Evolutionary conservation across 2,797 vertebrate species (phyloP).

Genomic region (Channa striata): DNA sequence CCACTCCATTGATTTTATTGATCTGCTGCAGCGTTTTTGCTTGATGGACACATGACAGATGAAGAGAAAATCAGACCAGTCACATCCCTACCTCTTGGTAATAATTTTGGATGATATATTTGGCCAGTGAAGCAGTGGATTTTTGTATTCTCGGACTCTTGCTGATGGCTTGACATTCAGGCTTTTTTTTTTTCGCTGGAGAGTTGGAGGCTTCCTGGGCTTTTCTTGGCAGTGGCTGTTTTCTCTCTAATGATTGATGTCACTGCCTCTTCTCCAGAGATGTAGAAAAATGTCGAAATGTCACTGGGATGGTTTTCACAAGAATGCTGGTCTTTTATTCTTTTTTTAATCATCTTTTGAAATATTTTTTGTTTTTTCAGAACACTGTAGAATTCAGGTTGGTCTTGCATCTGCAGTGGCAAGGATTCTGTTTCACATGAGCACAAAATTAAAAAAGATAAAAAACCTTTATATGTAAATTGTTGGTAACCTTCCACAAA

Average conservation of each 20-base stretch:
- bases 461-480: too few species aligned
- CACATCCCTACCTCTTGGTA: neutral
- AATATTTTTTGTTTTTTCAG: conserved; percentile 22
- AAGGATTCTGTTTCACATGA: neutral
- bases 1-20: conserved; percentile 18
- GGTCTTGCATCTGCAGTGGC: conserved; percentile 25
- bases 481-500: too few species aligned
- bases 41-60: neutral
- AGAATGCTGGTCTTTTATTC: conserved; percentile 4
- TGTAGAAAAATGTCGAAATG: conserved; percentile 41
- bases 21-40: neutral
- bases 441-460: too few species aligned
- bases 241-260: conserved; percentile 61
- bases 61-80: neutral
- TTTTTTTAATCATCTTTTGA: neutral
- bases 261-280: conserved; percentile 46
- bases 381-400: conserved; percentile 8
- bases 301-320: too few species aligned
- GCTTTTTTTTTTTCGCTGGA: conserved; percentile 14
- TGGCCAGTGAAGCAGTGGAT: neutral
- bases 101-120: neutral
- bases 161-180: conserved; percentile 32
- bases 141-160: neutral
- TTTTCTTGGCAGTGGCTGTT: conserved; percentile 49
- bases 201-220: conserved; percentile 7